Evolutionary conservation across 1,140 invertebrate species (phyloP).

Genomic region (Lepidurus couesii): DNA sequence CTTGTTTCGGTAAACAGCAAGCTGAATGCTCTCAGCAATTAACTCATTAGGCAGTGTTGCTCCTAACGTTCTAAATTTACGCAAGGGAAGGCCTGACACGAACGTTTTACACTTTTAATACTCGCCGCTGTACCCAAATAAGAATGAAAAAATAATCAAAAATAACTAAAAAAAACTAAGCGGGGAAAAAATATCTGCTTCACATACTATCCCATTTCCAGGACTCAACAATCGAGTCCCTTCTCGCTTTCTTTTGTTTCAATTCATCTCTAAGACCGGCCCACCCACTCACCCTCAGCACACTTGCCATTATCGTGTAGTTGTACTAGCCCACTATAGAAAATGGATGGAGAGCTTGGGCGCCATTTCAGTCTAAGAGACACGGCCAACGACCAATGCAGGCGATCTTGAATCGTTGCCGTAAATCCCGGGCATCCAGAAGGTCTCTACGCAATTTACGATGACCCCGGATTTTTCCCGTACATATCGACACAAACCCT

Average conservation of each 20-base stretch:
- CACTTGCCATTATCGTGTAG: slow-evolving; percentile 9
- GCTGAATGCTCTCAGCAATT: slow-evolving; percentile 11
- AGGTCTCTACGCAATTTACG: slow-evolving; percentile 21
- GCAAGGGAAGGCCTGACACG: neutral
- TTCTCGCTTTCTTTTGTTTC: too few species aligned
- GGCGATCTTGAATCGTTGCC: slow-evolving; percentile 16
- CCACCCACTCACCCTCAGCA: neutral
- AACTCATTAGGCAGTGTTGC: neutral
- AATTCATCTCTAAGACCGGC: too few species aligned
- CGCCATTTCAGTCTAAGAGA: neutral
- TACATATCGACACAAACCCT: neutral
- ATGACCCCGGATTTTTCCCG: neutral
- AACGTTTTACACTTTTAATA: neutral
- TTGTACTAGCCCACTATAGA: neutral
- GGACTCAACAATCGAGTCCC: too few species aligned
- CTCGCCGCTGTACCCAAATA: too few species aligned
- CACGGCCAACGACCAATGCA: neutral
- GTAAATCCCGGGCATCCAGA: slow-evolving; percentile 1
- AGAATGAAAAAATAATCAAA: too few species aligned
- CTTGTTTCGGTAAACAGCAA: neutral
- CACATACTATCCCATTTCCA: too few species aligned
- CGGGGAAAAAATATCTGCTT: too few species aligned
- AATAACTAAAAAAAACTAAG: too few species aligned
- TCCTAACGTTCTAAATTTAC: neutral
- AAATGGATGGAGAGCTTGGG: neutral